phyloP scores from a whole-genome alignment of 2,888 invertebrate species.

The Dexiosoma caninum region DNA sequence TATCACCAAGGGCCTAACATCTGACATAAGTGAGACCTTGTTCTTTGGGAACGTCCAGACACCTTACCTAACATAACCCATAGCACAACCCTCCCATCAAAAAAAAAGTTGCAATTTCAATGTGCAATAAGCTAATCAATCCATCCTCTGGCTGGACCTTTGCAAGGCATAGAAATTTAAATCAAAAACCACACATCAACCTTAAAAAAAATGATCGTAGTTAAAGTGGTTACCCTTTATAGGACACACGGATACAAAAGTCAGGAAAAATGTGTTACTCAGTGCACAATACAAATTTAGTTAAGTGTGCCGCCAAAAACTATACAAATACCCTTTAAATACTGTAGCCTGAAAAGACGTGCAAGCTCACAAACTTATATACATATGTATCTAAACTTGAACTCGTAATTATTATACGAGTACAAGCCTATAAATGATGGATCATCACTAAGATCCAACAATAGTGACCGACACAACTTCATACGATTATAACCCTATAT shows the following conservation, averaged over 20 bases:
- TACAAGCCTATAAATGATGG: conserved; percentile 50
- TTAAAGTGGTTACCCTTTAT: background rate
- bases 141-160: too few relatives aligned
- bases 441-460: conserved; percentile 47
- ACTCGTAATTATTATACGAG: conserved; percentile 11
- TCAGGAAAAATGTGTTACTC: conserved; percentile 67
- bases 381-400: background rate
- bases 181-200: too few relatives aligned
- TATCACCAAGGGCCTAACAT: too few relatives aligned
- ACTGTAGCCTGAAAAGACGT: background rate
- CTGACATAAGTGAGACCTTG: too few relatives aligned
- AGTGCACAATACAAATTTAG: conserved; percentile 55
- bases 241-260: background rate
- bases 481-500: conserved; percentile 48
- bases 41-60: too few relatives aligned
- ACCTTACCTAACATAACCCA: too few relatives aligned
- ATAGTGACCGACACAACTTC: conserved; percentile 24
- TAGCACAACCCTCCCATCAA: too few relatives aligned
- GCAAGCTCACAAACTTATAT: background rate
- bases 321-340: conserved; percentile 13
- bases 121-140: too few relatives aligned
- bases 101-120: too few relatives aligned
- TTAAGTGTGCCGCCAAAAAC: conserved; percentile 31
- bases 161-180: too few relatives aligned
- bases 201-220: too few relatives aligned